phyloP scores from a whole-genome alignment of 2,113 vertebrate genomes.

The Propithecus coquereli region DNA sequence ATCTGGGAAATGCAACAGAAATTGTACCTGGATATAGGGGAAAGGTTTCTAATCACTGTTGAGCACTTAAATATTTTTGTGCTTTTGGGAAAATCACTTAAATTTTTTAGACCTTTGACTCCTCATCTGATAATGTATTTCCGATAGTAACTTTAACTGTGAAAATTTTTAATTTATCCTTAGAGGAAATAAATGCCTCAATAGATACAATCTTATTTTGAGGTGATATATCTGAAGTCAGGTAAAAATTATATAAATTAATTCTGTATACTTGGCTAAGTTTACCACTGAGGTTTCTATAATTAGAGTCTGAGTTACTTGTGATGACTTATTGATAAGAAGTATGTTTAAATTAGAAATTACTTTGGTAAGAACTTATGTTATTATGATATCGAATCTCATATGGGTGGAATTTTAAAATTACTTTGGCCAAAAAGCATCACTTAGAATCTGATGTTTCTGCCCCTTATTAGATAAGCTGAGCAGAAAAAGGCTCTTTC shows the following conservation, averaged over 20 bases:
- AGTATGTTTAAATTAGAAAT: not conserved
- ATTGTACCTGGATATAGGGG: not conserved
- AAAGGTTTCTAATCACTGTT: not conserved
- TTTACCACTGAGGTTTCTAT: constrained; percentile 16
- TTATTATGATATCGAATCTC: not conserved
- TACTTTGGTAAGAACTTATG: not conserved
- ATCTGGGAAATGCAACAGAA: not conserved
- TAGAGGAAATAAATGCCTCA: not conserved
- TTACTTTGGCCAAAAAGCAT: not conserved
- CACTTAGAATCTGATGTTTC: not conserved
- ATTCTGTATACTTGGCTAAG: constrained; percentile 2
- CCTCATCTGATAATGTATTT: constrained; percentile 3
- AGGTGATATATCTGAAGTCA: not conserved
- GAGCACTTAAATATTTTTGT: not conserved
- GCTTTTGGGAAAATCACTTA: not conserved
- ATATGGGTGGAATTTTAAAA: not conserved
- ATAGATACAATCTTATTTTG: not conserved
- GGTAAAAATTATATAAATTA: constrained; percentile 24
- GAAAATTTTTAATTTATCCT: constrained; percentile 18
- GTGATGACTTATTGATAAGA: not conserved
- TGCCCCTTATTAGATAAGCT: not conserved
- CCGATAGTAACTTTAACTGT: not conserved
- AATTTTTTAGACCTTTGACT: not conserved
- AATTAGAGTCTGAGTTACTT: not conserved
- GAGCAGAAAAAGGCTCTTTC: not conserved